Evolutionary conservation across 2,888 invertebrate genomes (phyloP).

Genomic region (Glyphotaelius pellucidus): DNA sequence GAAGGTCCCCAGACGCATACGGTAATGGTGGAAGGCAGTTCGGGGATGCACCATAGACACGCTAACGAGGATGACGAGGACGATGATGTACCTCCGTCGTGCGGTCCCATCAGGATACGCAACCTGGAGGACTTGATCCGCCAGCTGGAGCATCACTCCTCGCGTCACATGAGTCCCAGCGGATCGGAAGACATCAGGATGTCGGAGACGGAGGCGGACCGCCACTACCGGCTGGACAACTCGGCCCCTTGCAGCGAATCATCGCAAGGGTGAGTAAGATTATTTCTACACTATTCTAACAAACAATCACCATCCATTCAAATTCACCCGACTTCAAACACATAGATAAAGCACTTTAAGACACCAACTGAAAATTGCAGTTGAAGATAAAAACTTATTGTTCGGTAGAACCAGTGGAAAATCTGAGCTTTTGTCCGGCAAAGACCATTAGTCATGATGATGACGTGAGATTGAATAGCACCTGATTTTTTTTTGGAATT

Average conservation of each 20-base stretch:
- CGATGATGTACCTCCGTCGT: conserved; percentile 86
- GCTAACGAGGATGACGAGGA: conserved; percentile 75
- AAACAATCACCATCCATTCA: background rate
- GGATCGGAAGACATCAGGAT: conserved; percentile 93
- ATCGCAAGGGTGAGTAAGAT: conserved; percentile 81
- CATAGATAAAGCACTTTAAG: background rate
- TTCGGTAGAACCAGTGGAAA: too few species aligned
- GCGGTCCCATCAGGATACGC: conserved; percentile 91
- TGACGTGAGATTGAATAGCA: background rate
- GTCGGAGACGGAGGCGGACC: conserved; percentile 93
- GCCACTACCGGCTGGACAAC: conserved; percentile 91
- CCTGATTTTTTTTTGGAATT: background rate
- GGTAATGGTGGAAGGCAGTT: conserved; percentile 72
- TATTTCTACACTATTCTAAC: conserved; percentile 7
- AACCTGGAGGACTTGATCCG: conserved; percentile 94
- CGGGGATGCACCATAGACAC: conserved; percentile 70
- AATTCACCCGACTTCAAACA: background rate
- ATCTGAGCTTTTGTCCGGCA: too few species aligned
- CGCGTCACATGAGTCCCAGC: conserved; percentile 92
- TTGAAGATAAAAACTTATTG: too few species aligned
- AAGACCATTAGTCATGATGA: background rate
- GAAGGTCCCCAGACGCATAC: conserved; percentile 82
- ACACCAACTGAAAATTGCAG: background rate
- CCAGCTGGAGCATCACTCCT: conserved; percentile 91
- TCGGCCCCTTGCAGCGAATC: conserved; percentile 84